Conservation (phyloP, 2,797 vertebrate genomes). For the Amniataba percoides region DNA sequence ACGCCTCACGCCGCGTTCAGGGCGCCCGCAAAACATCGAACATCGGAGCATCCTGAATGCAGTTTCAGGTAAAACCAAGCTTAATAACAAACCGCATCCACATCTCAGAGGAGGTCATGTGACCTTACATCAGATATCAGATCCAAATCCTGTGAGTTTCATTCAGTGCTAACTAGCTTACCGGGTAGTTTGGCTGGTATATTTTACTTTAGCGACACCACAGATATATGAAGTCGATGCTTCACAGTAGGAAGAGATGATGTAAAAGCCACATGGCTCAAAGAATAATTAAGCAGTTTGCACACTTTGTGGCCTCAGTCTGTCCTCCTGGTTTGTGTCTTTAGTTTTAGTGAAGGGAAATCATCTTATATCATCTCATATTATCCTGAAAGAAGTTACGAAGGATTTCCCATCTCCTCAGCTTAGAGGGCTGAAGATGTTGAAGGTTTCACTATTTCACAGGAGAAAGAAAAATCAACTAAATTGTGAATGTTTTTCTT, state of each 20-base stretch:
- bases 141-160: no score
- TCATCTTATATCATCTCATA: no score
- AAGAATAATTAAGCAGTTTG: neutral
- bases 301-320: no score
- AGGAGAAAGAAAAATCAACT: neutral
- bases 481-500: neutral
- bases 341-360: neutral
- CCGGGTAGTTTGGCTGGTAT: no score
- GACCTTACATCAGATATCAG: no score
- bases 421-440: neutral
- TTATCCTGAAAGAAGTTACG: no score
- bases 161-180: no score
- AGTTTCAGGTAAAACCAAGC: no score
- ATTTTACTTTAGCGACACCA: neutral
- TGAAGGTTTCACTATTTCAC: neutral
- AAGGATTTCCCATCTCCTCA: neutral
- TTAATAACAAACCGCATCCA: no score
- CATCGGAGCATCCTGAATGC: neutral
- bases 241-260: neutral
- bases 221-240: neutral
- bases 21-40: neutral
- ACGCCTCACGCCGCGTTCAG: constrained; percentile 53
- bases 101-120: no score
- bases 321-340: no score
- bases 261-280: neutral